These are phyloP conservation scores for Auanema freiburgensis DNA, from an alignment of 2,888 invertebrate genomes.

Conservation along the genomic window DNA sequence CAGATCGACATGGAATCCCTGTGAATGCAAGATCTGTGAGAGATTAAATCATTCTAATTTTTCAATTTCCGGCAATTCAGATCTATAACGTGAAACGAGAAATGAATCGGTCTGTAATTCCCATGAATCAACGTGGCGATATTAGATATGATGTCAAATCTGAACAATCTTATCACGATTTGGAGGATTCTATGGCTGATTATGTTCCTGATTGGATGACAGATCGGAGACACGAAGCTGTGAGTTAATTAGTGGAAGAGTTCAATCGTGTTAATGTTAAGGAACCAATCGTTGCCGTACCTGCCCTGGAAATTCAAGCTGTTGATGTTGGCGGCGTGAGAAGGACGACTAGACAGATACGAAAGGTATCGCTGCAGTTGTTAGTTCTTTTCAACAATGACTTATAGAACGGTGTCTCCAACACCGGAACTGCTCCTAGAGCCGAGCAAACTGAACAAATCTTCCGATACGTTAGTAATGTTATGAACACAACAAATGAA, in stretches of 20 bases:
- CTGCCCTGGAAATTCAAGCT: neutral
- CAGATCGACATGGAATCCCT: slow-evolving; percentile 26
- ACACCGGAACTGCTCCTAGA: neutral
- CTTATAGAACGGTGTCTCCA: neutral
- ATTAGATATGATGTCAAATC: neutral
- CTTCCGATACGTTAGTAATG: slow-evolving; percentile 31
- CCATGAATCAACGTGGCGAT: neutral
- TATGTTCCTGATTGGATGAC: slow-evolving; percentile 11
- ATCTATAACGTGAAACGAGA: slow-evolving; percentile 20
- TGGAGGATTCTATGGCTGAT: slow-evolving; percentile 21
- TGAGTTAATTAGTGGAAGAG: neutral
- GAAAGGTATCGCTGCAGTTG: slow-evolving; percentile 1
- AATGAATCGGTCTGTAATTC: neutral
- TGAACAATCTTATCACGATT: slow-evolving; percentile 9
- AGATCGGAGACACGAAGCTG: slow-evolving; percentile 4
- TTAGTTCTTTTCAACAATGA: neutral
- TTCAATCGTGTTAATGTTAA: no score
- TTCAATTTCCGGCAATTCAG: slow-evolving; percentile 8
- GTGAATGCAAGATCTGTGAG: slow-evolving; percentile 24
- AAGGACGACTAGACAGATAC: neutral
- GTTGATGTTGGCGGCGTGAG: neutral
- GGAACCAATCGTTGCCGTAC: neutral
- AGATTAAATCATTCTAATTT: neutral
- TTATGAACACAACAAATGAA: slow-evolving; percentile 32
- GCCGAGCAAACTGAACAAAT: slow-evolving; percentile 21